These are phyloP conservation scores for Rhabdophis nuchalis DNA, from an alignment of 2,797 vertebrate genomes.

Conservation along the genomic window DNA sequence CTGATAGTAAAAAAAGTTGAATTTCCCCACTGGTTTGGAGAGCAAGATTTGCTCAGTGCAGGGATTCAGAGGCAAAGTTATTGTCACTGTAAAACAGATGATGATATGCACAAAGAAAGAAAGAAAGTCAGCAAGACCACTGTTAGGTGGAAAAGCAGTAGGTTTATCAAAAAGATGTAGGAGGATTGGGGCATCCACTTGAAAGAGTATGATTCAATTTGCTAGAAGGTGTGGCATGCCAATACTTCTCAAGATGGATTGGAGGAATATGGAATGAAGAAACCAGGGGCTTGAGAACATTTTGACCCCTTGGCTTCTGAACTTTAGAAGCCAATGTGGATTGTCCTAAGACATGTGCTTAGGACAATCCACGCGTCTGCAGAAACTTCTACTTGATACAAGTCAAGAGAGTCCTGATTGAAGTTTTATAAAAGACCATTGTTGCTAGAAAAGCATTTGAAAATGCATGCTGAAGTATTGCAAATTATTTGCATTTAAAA, in stretches of 20 bases:
- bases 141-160: not conserved
- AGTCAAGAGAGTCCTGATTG: not conserved
- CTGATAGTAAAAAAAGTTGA: too few species aligned
- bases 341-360: too few species aligned
- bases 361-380: not conserved
- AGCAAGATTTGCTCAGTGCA: not conserved
- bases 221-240: not conserved
- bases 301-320: not conserved
- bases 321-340: too few species aligned
- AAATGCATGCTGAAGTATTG: not conserved
- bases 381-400: not conserved
- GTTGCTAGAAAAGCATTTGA: not conserved
- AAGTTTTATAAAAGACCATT: not conserved
- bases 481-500: not conserved
- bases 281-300: not conserved
- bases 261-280: not conserved
- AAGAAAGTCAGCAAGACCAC: not conserved
- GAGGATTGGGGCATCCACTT: not conserved
- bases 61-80: not conserved
- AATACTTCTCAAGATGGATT: not conserved
- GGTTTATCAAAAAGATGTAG: not conserved
- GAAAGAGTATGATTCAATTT: not conserved
- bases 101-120: not conserved
- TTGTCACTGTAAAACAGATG: not conserved
- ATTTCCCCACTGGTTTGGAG: not conserved